phyloP scores from a whole-genome alignment of 2,888 invertebrate species.

The Caenorhabditis parvicauda region DNA sequence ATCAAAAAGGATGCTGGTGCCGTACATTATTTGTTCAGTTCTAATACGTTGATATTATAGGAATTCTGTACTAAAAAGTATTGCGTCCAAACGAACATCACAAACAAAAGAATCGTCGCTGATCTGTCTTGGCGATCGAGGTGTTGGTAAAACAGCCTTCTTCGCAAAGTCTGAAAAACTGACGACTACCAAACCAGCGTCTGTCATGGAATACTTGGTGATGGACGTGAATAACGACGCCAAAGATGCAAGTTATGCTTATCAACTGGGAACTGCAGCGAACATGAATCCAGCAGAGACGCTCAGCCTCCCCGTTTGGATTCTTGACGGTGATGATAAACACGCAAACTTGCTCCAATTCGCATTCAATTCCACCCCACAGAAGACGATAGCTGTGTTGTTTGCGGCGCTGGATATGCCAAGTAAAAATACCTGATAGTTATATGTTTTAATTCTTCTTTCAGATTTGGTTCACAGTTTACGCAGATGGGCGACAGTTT shows the following conservation, averaged over 20 bases:
- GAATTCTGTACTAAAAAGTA: no score
- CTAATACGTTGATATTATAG: not conserved
- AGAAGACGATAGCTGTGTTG: constrained; percentile 45
- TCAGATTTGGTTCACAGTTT: constrained; percentile 44
- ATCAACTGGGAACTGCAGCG: constrained; percentile 53
- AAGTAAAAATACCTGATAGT: constrained; percentile 11
- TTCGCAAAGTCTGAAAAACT: constrained; percentile 39
- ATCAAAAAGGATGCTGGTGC: no score
- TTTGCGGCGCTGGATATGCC: constrained; percentile 55
- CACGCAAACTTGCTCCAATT: constrained; percentile 48
- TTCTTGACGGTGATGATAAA: constrained; percentile 49
- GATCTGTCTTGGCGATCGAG: constrained; percentile 51
- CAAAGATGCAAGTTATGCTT: constrained; percentile 55
- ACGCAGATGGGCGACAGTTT: constrained; percentile 50
- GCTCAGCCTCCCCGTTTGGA: constrained; percentile 45
- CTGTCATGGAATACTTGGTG: constrained; percentile 57
- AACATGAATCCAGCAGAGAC: constrained; percentile 51
- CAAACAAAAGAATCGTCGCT: constrained; percentile 46
- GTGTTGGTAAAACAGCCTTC: constrained; percentile 50
- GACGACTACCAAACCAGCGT: constrained; percentile 12
- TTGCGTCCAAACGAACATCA: constrained; percentile 39
- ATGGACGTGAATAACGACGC: constrained; percentile 53
- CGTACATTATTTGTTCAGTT: no score
- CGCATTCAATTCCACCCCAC: constrained; percentile 44
- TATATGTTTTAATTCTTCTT: not conserved